These are phyloP conservation scores for Cladorhizidae sp. DNA, from an alignment of 37 sponge, comb jelly and placozoan species.

Conservation along the genomic window DNA sequence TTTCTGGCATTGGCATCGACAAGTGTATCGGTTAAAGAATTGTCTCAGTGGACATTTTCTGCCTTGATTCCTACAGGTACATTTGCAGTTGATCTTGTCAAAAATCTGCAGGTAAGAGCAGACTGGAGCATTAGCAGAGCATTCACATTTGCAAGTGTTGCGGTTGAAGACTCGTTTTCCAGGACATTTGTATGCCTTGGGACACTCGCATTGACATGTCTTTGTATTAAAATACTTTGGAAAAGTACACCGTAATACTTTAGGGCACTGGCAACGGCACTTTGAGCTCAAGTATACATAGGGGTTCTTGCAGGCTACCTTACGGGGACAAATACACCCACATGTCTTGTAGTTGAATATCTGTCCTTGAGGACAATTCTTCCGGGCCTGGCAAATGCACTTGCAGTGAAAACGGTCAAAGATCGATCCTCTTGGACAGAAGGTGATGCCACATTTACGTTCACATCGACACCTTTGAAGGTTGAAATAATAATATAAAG, in stretches of 20 bases:
- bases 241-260: no score
- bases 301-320: no score
- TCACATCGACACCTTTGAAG: neutral
- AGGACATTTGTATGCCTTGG: neutral
- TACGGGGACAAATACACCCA: no score
- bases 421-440: neutral
- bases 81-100: neutral
- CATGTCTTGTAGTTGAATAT: no score
- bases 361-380: no score
- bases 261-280: no score
- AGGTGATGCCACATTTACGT: neutral
- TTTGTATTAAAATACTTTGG: no score
- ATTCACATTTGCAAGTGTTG: slow-evolving; percentile 10
- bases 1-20: slow-evolving; percentile 5
- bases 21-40: neutral
- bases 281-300: no score
- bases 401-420: no score
- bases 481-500: neutral
- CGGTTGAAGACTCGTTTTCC: slow-evolving; percentile 4
- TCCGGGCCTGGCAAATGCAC: no score
- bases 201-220: slow-evolving; percentile 38
- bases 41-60: neutral
- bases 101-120: neutral
- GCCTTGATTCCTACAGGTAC: neutral
- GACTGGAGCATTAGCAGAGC: neutral